A percentile compares a stretch with the other conserved stretches of the same genome.
Evolutionary conservation across 2,888 invertebrate species (phyloP).

Genomic region (Neocrepidodera transversa): DNA sequence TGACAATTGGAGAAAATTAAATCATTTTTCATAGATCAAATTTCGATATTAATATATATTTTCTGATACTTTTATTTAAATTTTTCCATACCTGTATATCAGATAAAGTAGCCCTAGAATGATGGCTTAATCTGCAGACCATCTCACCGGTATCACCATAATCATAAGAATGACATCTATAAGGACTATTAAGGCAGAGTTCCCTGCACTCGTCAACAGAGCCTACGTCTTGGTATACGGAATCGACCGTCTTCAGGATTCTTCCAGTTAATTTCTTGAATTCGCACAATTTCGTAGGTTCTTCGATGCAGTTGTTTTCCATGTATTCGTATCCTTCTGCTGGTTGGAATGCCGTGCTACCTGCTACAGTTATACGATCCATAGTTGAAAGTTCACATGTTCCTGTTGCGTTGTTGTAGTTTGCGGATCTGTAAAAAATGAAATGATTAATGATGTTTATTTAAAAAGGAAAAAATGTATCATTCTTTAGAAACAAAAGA

Average conservation of each 20-base stretch:
- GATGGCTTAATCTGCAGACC: constrained; percentile 92
- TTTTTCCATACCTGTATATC: constrained; percentile 80
- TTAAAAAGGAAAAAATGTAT: no score
- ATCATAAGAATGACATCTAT: constrained; percentile 92
- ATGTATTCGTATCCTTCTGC: constrained; percentile 76
- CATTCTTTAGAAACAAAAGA: no score
- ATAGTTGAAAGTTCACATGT: constrained; percentile 89
- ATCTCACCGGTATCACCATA: constrained; percentile 93
- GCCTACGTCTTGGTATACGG: constrained; percentile 88
- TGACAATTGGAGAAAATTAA: no score
- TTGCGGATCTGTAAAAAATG: constrained; percentile 79
- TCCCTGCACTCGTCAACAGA: constrained; percentile 88
- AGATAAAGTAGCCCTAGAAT: constrained; percentile 85
- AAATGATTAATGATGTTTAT: no score
- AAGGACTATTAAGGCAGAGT: constrained; percentile 86
- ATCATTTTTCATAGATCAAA: no score
- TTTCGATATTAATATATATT: no score
- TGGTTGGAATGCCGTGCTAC: constrained; percentile 73
- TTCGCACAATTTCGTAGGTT: constrained; percentile 93
- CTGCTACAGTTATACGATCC: constrained; percentile 89
- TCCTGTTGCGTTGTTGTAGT: constrained; percentile 85
- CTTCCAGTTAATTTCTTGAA: constrained; percentile 89
- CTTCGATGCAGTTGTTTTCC: constrained; percentile 92
- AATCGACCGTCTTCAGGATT: constrained; percentile 92
- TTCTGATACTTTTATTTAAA: no score